A percentile compares a stretch with the other conserved stretches of the same genome.
phyloP scores from a whole-genome alignment of 2,113 vertebrate genomes.

The Empidonax alnorum region DNA sequence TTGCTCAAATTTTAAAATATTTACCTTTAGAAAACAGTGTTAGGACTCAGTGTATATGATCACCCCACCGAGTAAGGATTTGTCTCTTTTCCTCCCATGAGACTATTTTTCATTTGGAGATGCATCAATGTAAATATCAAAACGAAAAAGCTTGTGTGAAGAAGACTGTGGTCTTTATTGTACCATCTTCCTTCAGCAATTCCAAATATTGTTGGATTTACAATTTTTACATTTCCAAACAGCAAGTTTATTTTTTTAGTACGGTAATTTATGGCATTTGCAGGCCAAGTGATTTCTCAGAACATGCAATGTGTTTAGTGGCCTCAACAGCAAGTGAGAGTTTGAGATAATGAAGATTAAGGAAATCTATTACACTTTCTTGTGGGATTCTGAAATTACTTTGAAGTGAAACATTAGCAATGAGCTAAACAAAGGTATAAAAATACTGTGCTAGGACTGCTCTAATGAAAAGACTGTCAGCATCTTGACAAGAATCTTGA shows the following conservation, averaged over 20 bases:
- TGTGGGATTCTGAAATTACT: conserved; percentile 43
- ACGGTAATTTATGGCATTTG: conserved; percentile 12
- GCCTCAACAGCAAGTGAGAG: background rate
- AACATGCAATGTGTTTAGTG: background rate
- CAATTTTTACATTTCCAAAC: conserved; percentile 10
- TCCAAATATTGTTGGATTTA: background rate
- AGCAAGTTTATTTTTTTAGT: background rate
- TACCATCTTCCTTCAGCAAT: background rate
- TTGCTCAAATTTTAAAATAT: background rate
- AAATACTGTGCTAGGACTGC: background rate
- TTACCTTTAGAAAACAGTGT: background rate
- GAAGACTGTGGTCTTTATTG: conserved; percentile 9
- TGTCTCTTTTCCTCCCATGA: background rate
- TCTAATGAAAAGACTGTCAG: conserved; percentile 53
- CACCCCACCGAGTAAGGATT: background rate
- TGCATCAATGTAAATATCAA: background rate
- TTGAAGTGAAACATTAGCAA: conserved; percentile 56
- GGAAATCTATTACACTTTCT: conserved; percentile 37
- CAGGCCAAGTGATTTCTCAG: conserved; percentile 17
- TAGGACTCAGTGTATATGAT: background rate
- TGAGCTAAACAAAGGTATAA: background rate
- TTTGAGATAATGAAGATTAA: conserved; percentile 39
- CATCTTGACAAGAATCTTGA: conserved; percentile 36
- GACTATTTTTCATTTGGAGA: background rate
- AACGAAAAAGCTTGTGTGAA: background rate